A percentile compares a stretch with the other conserved stretches of the same genome.
Conservation (phyloP, 2,888 invertebrate species). For the Azorinus chamasolen region DNA sequence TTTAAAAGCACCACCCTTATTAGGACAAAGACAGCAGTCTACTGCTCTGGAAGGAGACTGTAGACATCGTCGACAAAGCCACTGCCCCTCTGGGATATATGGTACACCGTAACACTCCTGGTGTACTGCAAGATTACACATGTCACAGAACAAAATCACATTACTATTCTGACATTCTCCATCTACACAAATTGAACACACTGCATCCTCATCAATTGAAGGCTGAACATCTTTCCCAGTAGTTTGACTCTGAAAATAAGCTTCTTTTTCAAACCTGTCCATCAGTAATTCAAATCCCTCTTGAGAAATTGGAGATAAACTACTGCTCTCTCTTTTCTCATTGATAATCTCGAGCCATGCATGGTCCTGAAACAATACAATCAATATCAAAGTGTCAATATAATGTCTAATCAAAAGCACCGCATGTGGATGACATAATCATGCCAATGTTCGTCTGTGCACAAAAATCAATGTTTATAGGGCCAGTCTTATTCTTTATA, state of each 20-base stretch:
- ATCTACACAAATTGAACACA: slow-evolving; percentile 99
- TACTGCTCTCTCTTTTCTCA: slow-evolving; percentile 90
- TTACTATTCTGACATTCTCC: slow-evolving; percentile 99
- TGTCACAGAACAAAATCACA: slow-evolving; percentile 99
- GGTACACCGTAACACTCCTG: slow-evolving; percentile 99
- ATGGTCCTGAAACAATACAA: slow-evolving; percentile 89
- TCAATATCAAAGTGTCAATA: not conserved
- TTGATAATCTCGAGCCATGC: slow-evolving; percentile 97
- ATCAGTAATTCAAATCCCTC: slow-evolving; percentile 97
- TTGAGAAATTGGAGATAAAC: slow-evolving; percentile 92
- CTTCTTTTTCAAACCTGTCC: slow-evolving; percentile 99
- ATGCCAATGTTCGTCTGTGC: no score
- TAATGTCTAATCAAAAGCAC: no score
- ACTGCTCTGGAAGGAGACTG: slow-evolving; percentile 98
- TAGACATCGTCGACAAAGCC: slow-evolving; percentile 98
- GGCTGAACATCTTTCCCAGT: slow-evolving; percentile 89
- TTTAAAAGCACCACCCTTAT: slow-evolving; percentile 99
- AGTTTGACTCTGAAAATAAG: slow-evolving; percentile 87
- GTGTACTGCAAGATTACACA: slow-evolving; percentile 99
- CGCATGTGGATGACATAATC: no score
- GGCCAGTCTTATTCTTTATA: no score
- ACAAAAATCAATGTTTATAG: no score
- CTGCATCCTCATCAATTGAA: slow-evolving; percentile 97
- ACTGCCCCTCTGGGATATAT: slow-evolving; percentile 98
- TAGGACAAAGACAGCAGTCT: slow-evolving; percentile 99